These are phyloP conservation scores for Lamellibrachia satsuma DNA, from an alignment of 2,888 invertebrate genomes.

Conservation along the genomic window DNA sequence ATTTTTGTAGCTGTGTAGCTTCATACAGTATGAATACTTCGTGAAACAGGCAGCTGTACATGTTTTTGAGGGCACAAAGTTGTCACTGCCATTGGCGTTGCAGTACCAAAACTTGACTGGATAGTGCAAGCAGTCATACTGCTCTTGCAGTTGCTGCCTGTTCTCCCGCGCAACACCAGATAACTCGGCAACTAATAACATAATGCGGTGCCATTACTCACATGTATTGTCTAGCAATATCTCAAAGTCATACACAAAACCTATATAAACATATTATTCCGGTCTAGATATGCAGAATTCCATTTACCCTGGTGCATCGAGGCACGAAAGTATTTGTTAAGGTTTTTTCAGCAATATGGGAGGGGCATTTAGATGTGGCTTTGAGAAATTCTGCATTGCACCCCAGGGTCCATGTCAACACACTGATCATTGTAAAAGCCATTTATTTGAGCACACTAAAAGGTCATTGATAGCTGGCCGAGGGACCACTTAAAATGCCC, in stretches of 20 bases:
- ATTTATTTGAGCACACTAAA: background rate
- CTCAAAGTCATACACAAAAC: background rate
- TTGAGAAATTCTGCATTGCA: background rate
- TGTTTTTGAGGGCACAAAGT: too few relatives aligned
- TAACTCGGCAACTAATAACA: background rate
- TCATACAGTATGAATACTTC: too few relatives aligned
- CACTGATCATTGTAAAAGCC: background rate
- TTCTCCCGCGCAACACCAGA: too few relatives aligned
- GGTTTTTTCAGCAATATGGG: conserved; percentile 5
- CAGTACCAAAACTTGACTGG: too few relatives aligned
- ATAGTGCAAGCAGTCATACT: too few relatives aligned
- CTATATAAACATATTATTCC: background rate
- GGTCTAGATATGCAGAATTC: background rate
- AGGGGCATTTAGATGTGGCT: background rate
- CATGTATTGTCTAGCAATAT: background rate
- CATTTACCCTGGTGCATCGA: background rate
- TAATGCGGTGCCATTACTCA: background rate
- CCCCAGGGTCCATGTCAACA: background rate
- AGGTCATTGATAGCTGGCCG: background rate
- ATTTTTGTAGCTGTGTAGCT: too few relatives aligned
- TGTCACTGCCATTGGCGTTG: too few relatives aligned
- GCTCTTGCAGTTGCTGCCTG: too few relatives aligned
- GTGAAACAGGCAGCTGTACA: too few relatives aligned
- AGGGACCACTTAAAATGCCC: background rate
- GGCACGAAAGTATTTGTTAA: background rate